Base-by-base conservation (phyloP, 1,140 invertebrate species). In the Augochlora pura region DNA sequence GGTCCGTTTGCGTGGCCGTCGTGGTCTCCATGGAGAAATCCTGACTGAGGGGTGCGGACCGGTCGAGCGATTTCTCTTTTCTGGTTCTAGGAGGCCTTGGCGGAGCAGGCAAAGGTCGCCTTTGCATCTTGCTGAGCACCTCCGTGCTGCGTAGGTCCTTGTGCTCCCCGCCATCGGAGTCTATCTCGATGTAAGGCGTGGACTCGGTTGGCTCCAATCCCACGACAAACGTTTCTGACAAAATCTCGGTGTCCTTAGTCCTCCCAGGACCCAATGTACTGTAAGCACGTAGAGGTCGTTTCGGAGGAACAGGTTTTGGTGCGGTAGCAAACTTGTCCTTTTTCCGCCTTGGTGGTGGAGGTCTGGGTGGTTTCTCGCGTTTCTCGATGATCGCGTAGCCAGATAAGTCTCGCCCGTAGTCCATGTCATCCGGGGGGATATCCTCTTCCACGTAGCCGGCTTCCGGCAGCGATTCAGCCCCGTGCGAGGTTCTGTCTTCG, bases 1-100 rank as follows among this genome's bases (percentile, higher is more conserved):
- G 96, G 91, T 97, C 96, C 0, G 96, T 97, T 91, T 97, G 97
- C 0, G 96, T 97, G 1, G 96, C 96, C 4, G 96, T 95, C 84
- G 96, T 96, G 27, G 95, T 95, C 91, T 97, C 95, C 65, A 32
- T 81, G 39, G 27, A 52, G 39, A 78, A 70, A 8, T 85, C 80
- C 39, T 59, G 62, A 16, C 27, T 68, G 0, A 74, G 75, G 5
- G 46, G 49, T 14, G 18, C 5, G 7, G 77, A 73, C 23, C 71
- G 57, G 10, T 60, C 64, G 38, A 16, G 42, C 0, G 66, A 81
- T 4, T 6, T 57, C 0, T 86, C 84, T 10, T 80, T 86, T 16
- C 38, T 69, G 92, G 90, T 91, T 87, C 96, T 93, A 0, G 96
- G 96, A 54, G 97, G 96, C 65, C 96, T 92, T 9, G 97, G 96